phyloP scores from a whole-genome alignment of 2,888 invertebrate species.

The Caenorhabditis imperialis region DNA sequence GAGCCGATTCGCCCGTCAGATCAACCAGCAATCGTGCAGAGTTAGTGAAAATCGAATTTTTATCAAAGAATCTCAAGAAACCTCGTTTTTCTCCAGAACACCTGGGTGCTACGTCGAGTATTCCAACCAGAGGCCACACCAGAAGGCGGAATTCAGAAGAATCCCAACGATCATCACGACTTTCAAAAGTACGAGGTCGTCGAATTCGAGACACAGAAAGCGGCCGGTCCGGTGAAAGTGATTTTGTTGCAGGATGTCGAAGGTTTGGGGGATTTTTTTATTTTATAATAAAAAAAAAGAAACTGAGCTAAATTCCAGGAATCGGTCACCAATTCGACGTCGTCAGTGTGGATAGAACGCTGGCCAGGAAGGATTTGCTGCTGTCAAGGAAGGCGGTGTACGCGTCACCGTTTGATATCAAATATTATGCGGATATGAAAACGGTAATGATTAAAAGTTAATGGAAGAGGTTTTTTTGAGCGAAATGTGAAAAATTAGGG shows the following conservation, averaged over 20 bases:
- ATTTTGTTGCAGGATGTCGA: conserved; percentile 75
- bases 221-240: conserved; percentile 69
- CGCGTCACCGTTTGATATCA: conserved; percentile 76
- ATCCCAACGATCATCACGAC: conserved; percentile 70
- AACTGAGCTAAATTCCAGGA: conserved; percentile 58
- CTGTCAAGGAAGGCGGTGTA: conserved; percentile 72
- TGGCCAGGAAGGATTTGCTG: conserved; percentile 69
- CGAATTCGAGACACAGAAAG: conserved; percentile 63
- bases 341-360: conserved; percentile 65
- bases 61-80: not conserved
- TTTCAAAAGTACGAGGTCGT: conserved; percentile 67
- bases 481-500: not conserved
- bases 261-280: conserved; percentile 52
- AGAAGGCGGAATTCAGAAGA: conserved; percentile 66
- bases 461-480: conserved; percentile 61
- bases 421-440: conserved; percentile 74
- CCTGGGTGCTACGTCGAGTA: conserved; percentile 69
- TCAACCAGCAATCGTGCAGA: conserved; percentile 32
- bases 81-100: conserved; percentile 59
- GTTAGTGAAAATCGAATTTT: conserved; percentile 7
- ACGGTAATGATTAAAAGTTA: conserved; percentile 11
- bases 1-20: conserved; percentile 13
- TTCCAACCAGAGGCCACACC: conserved; percentile 68
- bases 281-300: not conserved
- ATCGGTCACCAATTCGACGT: conserved; percentile 76